phyloP scores from a whole-genome alignment of 1,140 invertebrate species.

The Cataglyphis hispanica region DNA sequence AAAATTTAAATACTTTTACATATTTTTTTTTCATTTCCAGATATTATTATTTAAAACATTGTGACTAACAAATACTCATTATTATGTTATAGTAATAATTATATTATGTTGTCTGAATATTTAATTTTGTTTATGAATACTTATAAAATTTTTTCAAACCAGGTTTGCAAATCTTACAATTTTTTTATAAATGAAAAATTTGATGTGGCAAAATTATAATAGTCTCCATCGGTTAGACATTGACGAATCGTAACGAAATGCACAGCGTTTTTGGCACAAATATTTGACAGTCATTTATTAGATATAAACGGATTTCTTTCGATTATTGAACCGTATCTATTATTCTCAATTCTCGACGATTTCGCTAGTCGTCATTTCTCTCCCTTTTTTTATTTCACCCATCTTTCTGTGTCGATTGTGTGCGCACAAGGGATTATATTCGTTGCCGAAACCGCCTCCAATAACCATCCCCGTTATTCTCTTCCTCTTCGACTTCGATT shows the following conservation, averaged over 20 bases:
- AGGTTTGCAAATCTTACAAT: not conserved
- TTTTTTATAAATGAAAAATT: not conserved
- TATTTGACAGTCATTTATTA: conserved; percentile 4
- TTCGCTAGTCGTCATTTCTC: conserved; percentile 25
- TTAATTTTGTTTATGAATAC: not conserved
- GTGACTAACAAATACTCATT: not conserved
- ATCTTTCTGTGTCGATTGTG: conserved; percentile 14
- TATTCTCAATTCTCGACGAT: conserved; percentile 23
- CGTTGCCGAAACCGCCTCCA: conserved; percentile 66
- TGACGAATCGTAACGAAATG: not conserved
- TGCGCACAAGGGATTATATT: conserved; percentile 59
- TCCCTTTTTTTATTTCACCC: conserved; percentile 42
- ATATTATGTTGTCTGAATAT: too few species aligned
- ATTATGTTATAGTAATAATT: not conserved
- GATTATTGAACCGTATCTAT: conserved; percentile 39
- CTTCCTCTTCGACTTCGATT: conserved; percentile 60
- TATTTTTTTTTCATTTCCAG: not conserved
- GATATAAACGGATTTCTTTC: conserved; percentile 32
- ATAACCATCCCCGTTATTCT: conserved; percentile 69
- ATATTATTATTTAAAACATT: not conserved
- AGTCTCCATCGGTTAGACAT: not conserved
- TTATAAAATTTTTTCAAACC: not conserved
- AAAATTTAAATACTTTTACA: not conserved
- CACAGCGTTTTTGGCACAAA: not conserved
- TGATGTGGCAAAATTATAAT: not conserved